These are phyloP conservation scores for Uria lomvia DNA, from an alignment of 2,113 vertebrate species.

Conservation along the genomic window DNA sequence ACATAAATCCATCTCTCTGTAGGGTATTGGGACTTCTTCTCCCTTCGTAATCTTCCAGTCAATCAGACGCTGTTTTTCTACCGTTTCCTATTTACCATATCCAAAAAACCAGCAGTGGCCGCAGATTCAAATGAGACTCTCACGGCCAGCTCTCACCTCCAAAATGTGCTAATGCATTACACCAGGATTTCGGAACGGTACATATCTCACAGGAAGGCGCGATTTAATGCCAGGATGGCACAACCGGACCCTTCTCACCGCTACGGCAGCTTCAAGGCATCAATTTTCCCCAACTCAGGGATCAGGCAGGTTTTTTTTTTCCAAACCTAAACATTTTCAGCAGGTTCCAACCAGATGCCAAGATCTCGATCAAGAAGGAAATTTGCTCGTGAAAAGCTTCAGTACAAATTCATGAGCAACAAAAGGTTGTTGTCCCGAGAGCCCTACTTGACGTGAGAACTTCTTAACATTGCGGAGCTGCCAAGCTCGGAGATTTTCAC, in stretches of 20 bases:
- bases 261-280: neutral
- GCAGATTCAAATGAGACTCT: neutral
- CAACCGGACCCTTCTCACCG: neutral
- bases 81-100: neutral
- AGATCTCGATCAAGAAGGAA: neutral
- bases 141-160: neutral
- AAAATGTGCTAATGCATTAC: neutral
- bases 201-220: neutral
- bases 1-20: neutral
- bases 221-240: neutral
- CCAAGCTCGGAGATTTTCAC: neutral
- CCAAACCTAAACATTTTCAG: neutral
- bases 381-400: neutral
- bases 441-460: neutral
- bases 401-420: neutral
- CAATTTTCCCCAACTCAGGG: neutral
- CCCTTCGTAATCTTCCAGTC: neutral
- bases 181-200: neutral
- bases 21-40: neutral
- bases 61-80: neutral
- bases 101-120: neutral
- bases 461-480: accelerated
- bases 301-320: neutral
- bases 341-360: neutral
- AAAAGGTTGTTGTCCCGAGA: neutral